Percentiles rank a stretch among this genome's conserved stretches.
Evolutionary conservation across 2,888 invertebrate genomes (phyloP).

Genomic region (Brenthis hecate): DNA sequence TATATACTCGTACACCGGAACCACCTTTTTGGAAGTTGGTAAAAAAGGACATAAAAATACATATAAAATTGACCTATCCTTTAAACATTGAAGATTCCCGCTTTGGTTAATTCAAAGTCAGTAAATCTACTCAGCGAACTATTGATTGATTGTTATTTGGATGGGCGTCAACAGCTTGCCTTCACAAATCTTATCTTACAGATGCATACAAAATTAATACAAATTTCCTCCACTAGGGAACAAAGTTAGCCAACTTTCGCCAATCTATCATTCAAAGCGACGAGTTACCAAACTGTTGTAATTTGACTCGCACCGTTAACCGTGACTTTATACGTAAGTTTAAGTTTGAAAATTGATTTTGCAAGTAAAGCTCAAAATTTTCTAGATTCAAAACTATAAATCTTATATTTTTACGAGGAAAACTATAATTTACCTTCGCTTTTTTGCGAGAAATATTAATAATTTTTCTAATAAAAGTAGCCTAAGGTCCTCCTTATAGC

Average conservation of each 20-base stretch:
- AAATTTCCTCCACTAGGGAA: slow-evolving; percentile 6
- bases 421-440: too few relatives aligned
- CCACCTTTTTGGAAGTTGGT: too few relatives aligned
- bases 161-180: slow-evolving; percentile 1
- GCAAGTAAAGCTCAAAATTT: background rate
- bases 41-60: too few relatives aligned
- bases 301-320: background rate
- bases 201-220: slow-evolving; percentile 10
- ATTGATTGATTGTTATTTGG: slow-evolving; percentile 7
- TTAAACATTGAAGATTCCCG: too few relatives aligned
- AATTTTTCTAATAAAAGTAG: too few relatives aligned
- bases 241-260: background rate
- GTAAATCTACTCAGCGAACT: background rate
- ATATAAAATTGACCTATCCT: too few relatives aligned
- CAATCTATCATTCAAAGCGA: slow-evolving; percentile 13
- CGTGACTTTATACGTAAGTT: background rate
- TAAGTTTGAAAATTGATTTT: background rate
- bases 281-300: slow-evolving; percentile 7
- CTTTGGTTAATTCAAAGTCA: too few relatives aligned
- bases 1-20: too few relatives aligned
- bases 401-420: too few relatives aligned
- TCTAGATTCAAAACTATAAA: too few relatives aligned
- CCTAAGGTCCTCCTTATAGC: too few relatives aligned
- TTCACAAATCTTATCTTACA: slow-evolving; percentile 8
- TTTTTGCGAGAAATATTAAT: too few relatives aligned